Base-by-base conservation (phyloP, 2,888 invertebrate genomes). In the Macrophya annulata region DNA sequence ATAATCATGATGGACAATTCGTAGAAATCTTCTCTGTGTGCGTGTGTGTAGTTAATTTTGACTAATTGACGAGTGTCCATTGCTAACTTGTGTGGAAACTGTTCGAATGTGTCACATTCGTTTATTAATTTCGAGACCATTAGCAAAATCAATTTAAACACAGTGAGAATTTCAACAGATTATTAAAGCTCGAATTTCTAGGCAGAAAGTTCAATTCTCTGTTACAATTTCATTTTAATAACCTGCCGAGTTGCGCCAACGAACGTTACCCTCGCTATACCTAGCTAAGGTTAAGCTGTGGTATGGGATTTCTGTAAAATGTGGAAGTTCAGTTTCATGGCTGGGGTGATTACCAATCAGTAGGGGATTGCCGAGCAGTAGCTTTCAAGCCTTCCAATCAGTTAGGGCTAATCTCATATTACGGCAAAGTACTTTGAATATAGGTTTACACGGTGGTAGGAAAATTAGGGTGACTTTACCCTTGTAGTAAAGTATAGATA, bases 311-410 rank as follows among this genome's bases (percentile, higher is more conserved):
- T 74, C 74, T 74, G 40, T 40, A 45, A 74, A 74, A 74, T 45
- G 45, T 74, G 43, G 21, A n/a, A 45, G 45, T 45, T 74, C 45
- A 45, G 21, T 74, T 31, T 74, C 74, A 45, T 74, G 74, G 74
- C 45, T 21, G 15, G 74, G 74, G 74, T 74, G 74, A 43, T 74
- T 45, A 74, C 74, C 74, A 74, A 74, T 74, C 74, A 74, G 74
- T 74, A 45, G 45, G 45, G 45, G 74, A 74, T 74, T 45, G 43
- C 74, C 74, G 43, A 74, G 45, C 74, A 45, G 45, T 31, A 45
- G 43, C 43, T 74, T 10, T 74, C 43, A 74, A 74, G 45, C 74
- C 74, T 74, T 43, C 45, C 43, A 74, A 74, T 45, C 31, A 45
- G 74, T 21, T 74, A 45, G n/a, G 74, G 74, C 45, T 74, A 74